Conservation (phyloP, 2,888 invertebrate genomes). For the Pyrocoelia pectoralis region DNA sequence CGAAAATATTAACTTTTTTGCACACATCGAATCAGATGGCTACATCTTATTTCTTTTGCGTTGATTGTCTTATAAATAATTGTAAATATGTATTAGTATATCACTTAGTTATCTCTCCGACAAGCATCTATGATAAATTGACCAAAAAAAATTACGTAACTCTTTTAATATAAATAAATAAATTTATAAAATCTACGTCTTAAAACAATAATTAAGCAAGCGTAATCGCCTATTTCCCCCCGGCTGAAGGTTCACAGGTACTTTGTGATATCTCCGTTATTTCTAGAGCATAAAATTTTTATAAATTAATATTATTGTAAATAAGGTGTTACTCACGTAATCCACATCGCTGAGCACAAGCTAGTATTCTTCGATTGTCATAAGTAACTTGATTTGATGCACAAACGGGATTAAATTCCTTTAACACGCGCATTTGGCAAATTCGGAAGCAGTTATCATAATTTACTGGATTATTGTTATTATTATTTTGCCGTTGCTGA, state of each 20-base stretch:
- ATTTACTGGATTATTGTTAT: not conserved
- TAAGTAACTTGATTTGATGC: conserved; percentile 1
- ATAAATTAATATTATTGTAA: not conserved
- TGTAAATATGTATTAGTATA: too few relatives aligned
- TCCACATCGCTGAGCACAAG: conserved; percentile 1
- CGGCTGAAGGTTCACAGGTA: not conserved
- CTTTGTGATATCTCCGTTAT: conserved; percentile 3
- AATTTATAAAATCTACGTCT: too few relatives aligned
- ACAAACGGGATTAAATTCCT: conserved; percentile 8
- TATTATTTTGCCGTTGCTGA: not conserved
- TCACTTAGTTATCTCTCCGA: too few relatives aligned
- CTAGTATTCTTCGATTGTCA: not conserved
- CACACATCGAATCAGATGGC: too few relatives aligned
- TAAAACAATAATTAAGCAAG: too few relatives aligned
- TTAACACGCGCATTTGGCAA: not conserved
- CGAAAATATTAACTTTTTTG: too few relatives aligned
- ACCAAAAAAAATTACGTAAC: too few relatives aligned
- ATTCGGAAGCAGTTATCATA: not conserved
- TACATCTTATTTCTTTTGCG: too few relatives aligned
- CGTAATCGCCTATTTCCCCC: not conserved
- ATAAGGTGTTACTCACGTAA: not conserved
- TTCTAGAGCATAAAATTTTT: not conserved
- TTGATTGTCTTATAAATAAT: too few relatives aligned
- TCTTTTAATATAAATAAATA: too few relatives aligned
- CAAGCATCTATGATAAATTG: too few relatives aligned